These are phyloP conservation scores for Silurus glanis DNA, from an alignment of 2,113 vertebrate species.

Conservation along the genomic window DNA sequence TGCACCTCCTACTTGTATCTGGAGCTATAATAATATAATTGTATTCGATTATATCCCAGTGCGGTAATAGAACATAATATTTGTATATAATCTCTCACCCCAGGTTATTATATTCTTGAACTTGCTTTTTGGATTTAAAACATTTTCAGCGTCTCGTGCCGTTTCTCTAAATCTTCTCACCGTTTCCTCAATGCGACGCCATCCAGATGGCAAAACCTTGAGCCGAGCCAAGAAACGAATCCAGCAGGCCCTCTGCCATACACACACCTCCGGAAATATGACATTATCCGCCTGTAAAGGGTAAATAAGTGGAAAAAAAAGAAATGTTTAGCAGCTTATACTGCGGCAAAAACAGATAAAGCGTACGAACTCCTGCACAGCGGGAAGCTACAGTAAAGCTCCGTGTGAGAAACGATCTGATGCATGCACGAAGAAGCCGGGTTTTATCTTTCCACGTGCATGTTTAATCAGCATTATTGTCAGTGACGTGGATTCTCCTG, in stretches of 20 bases:
- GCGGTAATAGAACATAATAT: background rate
- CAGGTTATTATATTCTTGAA: background rate
- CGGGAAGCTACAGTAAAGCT: background rate
- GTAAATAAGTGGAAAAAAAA: constrained; percentile 4
- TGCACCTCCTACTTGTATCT: background rate
- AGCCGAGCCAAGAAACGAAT: background rate
- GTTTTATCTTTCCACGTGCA: background rate
- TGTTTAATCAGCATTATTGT: background rate
- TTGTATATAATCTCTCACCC: background rate
- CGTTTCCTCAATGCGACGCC: background rate
- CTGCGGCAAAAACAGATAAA: background rate
- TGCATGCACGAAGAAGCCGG: background rate
- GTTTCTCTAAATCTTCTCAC: background rate
- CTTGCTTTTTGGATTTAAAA: background rate
- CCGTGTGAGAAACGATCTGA: background rate
- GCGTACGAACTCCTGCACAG: background rate
- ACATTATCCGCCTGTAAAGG: background rate
- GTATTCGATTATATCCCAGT: background rate
- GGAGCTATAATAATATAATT: background rate
- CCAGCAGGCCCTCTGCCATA: background rate
- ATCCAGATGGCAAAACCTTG: background rate
- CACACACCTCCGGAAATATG: background rate
- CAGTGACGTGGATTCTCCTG: background rate
- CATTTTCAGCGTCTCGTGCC: background rate
- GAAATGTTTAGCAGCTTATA: background rate